Evolutionary conservation across 2,113 vertebrate species (phyloP).

Genomic region (Zootoca vivipara): DNA sequence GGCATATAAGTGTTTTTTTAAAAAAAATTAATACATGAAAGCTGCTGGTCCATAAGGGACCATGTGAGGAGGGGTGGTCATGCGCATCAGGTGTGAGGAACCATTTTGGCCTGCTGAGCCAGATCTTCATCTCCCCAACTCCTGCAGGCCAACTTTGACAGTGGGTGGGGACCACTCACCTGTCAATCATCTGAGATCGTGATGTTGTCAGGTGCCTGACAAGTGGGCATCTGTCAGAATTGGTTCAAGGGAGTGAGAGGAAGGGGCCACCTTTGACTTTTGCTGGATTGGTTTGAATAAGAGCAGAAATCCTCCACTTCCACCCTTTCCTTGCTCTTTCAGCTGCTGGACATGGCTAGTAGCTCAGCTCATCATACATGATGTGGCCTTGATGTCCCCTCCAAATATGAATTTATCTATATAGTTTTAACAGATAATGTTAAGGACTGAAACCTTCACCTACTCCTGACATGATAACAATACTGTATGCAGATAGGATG

Average conservation of each 20-base stretch:
- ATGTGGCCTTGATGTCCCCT: neutral
- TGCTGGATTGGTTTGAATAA: neutral
- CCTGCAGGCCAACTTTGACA: too few species aligned
- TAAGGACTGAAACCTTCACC: neutral
- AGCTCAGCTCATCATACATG: neutral
- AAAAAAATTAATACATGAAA: neutral
- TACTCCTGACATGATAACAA: neutral
- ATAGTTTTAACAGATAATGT: neutral
- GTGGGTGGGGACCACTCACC: too few species aligned
- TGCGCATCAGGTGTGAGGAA: neutral
- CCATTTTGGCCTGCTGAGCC: too few species aligned
- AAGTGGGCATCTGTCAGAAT: too few species aligned
- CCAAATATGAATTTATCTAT: neutral
- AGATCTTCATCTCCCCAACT: too few species aligned
- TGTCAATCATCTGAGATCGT: too few species aligned
- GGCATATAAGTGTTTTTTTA: too few species aligned
- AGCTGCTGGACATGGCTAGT: neutral
- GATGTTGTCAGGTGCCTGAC: too few species aligned
- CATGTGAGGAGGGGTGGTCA: neutral
- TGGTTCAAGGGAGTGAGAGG: too few species aligned
- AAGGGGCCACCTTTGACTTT: neutral
- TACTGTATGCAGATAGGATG: neutral
- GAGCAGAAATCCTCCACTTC: neutral
- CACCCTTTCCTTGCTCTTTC: neutral
- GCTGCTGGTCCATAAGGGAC: neutral